A percentile compares a stretch with the other conserved stretches of the same genome.
phyloP scores from a whole-genome alignment of 2,113 vertebrate genomes.

The Turdus rufiventris region DNA sequence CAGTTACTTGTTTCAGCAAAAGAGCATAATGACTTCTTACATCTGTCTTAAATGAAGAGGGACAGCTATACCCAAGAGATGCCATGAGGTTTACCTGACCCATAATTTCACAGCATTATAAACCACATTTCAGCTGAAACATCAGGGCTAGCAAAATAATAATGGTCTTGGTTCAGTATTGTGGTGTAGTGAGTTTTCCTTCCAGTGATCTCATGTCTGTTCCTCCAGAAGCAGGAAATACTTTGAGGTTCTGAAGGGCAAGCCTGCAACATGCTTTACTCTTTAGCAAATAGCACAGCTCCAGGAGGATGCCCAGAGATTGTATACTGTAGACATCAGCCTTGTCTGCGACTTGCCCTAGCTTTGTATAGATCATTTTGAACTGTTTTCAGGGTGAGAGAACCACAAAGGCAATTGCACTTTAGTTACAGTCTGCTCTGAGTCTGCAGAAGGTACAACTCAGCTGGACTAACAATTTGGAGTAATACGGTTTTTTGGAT shows the following conservation, averaged over 20 bases:
- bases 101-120: conserved; percentile 19
- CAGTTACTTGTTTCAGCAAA: conserved; percentile 22
- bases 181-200: neutral
- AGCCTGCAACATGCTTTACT: neutral
- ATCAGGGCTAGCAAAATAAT: neutral
- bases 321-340: neutral
- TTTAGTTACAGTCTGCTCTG: neutral
- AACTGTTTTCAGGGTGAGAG: neutral
- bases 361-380: neutral
- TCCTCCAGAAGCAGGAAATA: neutral
- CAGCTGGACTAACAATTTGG: neutral
- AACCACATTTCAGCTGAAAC: conserved; percentile 5
- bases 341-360: neutral
- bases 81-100: conserved; percentile 30
- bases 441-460: neutral
- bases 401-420: neutral
- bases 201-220: neutral
- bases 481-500: neutral
- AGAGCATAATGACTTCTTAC: conserved; percentile 6
- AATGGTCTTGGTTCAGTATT: neutral
- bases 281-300: neutral
- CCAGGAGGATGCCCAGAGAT: neutral
- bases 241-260: neutral
- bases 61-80: conserved; percentile 21
- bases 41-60: conserved; percentile 37